Percentiles rank a stretch among this genome's conserved stretches.
These are phyloP conservation scores for Chloroceryle amazona DNA, from an alignment of 2,797 vertebrate genomes.

Conservation along the genomic window DNA sequence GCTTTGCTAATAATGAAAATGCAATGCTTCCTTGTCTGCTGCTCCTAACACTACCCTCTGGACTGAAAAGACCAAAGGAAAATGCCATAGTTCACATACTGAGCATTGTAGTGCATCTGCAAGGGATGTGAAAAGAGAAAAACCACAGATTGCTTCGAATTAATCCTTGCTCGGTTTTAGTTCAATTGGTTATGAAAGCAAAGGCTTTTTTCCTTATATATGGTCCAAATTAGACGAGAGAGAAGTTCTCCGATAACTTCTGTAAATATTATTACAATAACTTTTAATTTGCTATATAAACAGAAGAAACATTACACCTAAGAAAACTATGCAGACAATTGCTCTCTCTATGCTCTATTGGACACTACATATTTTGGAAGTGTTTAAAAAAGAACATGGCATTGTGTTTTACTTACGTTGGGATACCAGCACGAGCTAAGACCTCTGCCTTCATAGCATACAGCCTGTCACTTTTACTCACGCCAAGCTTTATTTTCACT, in stretches of 20 bases:
- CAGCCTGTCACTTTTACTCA: constrained; percentile 97
- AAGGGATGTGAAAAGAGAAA: constrained; percentile 63
- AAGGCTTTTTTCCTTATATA: constrained; percentile 1
- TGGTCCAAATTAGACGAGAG: constrained; percentile 25
- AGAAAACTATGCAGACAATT: neutral
- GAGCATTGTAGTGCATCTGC: constrained; percentile 69
- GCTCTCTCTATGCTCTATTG: neutral
- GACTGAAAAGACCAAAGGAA: constrained; percentile 68
- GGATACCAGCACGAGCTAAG: constrained; percentile 95
- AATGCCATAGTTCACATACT: constrained; percentile 87
- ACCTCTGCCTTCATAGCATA: constrained; percentile 99
- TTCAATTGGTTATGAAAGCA: constrained; percentile 44
- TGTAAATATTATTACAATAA: constrained; percentile 42
- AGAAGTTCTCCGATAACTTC: neutral
- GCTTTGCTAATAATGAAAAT: constrained; percentile 13
- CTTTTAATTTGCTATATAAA: neutral
- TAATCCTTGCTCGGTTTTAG: constrained; percentile 55
- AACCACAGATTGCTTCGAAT: constrained; percentile 68
- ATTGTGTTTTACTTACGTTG: constrained; percentile 88
- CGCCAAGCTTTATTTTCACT: constrained; percentile 98
- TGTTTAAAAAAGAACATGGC: neutral
- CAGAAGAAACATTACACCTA: neutral
- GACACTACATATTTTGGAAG: constrained; percentile 2
- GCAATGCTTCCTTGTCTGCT: constrained; percentile 54
- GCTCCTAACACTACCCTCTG: constrained; percentile 60